phyloP scores from a whole-genome alignment of 2,113 vertebrate species.

The Pollachius pollachius region DNA sequence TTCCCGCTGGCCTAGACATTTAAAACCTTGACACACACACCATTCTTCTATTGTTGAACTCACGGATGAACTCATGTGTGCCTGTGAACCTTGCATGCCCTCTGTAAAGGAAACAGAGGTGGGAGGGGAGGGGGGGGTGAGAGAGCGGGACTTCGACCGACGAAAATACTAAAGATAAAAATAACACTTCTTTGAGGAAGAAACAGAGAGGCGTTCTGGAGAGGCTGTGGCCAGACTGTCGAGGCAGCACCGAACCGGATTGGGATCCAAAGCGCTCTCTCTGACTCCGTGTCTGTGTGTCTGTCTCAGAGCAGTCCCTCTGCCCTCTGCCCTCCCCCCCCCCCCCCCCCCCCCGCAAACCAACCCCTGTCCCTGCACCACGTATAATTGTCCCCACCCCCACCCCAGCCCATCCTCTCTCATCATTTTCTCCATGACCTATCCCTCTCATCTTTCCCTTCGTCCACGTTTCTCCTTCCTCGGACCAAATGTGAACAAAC shows the following conservation, averaged over 20 bases:
- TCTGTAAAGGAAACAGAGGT: neutral
- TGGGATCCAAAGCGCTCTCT: conserved; percentile 14
- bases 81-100: conserved; percentile 29
- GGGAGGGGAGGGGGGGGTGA: neutral
- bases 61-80: too few species aligned
- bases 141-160: conserved; percentile 23
- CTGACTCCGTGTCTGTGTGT: conserved; percentile 14
- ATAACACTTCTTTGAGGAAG: conserved; percentile 52
- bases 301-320: conserved; percentile 39
- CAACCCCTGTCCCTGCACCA: conserved; percentile 2
- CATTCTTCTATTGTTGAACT: too few species aligned
- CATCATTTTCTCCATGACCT: too few species aligned
- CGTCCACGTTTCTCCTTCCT: neutral
- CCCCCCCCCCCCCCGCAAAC: neutral
- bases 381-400: conserved; percentile 19
- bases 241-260: conserved; percentile 44
- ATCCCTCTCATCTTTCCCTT: conserved; percentile 9
- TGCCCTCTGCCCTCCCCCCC: conserved; percentile 7
- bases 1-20: too few species aligned
- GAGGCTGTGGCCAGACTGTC: conserved; percentile 38
- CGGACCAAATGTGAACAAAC: neutral
- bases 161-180: conserved; percentile 4
- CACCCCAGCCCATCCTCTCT: neutral
- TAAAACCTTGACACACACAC: too few species aligned
- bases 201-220: conserved; percentile 17